phyloP scores from a whole-genome alignment of 2,113 vertebrate genomes.

The Orycteropus afer region DNA sequence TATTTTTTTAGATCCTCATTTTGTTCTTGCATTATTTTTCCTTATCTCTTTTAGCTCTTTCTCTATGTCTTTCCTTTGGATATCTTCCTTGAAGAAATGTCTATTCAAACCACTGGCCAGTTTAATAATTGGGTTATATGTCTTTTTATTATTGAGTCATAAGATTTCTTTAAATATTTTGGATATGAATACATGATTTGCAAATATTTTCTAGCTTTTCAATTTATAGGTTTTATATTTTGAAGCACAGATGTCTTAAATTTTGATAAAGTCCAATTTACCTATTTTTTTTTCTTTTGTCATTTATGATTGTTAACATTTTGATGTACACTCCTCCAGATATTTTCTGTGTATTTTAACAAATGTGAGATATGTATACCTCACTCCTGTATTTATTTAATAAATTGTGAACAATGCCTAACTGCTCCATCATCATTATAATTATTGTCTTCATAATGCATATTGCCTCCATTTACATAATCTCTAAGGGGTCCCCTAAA shows the following conservation, averaged over 20 bases:
- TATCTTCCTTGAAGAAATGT: no score
- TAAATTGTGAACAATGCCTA: neutral
- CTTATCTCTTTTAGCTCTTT: no score
- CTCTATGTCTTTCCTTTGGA: no score
- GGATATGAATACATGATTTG: neutral
- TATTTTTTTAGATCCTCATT: no score
- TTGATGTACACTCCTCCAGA: neutral
- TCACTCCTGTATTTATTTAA: neutral
- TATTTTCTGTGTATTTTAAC: neutral
- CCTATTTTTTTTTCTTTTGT: neutral
- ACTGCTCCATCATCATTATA: neutral
- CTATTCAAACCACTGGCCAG: no score
- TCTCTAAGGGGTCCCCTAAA: neutral
- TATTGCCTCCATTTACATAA: neutral
- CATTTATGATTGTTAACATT: neutral
- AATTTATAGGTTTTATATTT: neutral
- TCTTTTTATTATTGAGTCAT: conserved; percentile 2
- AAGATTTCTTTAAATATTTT: neutral
- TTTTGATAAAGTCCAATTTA: neutral
- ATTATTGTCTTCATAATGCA: neutral
- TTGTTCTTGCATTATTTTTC: no score
- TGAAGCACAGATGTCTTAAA: neutral
- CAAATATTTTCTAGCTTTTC: neutral
- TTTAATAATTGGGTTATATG: neutral
- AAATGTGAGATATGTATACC: neutral